Percentiles rank a stretch among this genome's conserved stretches.
Conservation (phyloP, 1,140 invertebrate genomes). For the Physella acuta region DNA sequence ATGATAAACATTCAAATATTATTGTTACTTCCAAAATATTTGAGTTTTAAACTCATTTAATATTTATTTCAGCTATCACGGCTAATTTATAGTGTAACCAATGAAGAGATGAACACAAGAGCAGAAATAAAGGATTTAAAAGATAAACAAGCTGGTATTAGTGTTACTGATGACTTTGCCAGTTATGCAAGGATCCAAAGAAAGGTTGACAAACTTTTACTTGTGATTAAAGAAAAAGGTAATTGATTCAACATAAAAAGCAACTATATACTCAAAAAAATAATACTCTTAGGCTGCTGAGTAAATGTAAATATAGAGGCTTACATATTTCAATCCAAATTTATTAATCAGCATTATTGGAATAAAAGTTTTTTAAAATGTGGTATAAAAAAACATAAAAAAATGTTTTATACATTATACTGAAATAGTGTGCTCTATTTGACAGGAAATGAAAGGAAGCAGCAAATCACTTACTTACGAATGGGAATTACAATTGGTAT, state of each 20-base stretch:
- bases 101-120: slow-evolving; percentile 41
- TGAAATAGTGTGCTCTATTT: too few species aligned
- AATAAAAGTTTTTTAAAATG: too few species aligned
- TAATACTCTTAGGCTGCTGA: too few species aligned
- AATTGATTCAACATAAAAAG: too few species aligned
- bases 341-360: not conserved
- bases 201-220: slow-evolving; percentile 39
- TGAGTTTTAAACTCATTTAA: too few species aligned
- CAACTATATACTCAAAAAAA: not conserved
- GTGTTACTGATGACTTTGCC: slow-evolving; percentile 46
- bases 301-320: not conserved
- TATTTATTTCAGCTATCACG: slow-evolving; percentile 41
- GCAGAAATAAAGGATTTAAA: slow-evolving; percentile 41
- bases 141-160: slow-evolving; percentile 37
- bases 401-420: too few species aligned
- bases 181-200: slow-evolving; percentile 44
- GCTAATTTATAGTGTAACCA: slow-evolving; percentile 31
- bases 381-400: too few species aligned
- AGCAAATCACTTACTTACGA: slow-evolving; percentile 35
- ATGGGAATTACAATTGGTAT: slow-evolving; percentile 35
- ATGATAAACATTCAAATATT: too few species aligned
- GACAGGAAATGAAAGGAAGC: slow-evolving; percentile 32
- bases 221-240: slow-evolving; percentile 37
- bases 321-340: not conserved
- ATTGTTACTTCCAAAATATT: too few species aligned